Conservation (phyloP, 2,888 invertebrate genomes). For the Hyalella azteca region DNA sequence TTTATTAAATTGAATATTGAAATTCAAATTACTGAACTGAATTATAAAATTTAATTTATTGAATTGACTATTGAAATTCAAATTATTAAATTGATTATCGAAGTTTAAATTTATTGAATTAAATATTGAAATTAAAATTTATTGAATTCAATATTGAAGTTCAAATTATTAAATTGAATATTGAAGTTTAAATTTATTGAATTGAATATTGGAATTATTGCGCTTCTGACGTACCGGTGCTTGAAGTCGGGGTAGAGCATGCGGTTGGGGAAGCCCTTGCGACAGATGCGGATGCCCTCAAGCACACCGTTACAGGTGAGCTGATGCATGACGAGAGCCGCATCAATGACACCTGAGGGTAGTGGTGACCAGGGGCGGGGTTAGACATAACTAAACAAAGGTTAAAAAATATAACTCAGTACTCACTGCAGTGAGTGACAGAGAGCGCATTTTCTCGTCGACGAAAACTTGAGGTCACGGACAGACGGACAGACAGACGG, state of each 20-base stretch:
- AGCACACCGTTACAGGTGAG: conserved; percentile 69
- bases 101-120: background rate
- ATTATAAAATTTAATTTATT: too few species aligned
- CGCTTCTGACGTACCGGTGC: conserved; percentile 66
- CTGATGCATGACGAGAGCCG: conserved; percentile 69
- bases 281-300: conserved; percentile 69
- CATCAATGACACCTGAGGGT: conserved; percentile 66
- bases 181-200: too few species aligned
- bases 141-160: background rate
- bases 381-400: too few species aligned
- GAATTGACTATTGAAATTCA: too few species aligned
- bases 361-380: background rate
- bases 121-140: background rate
- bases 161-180: background rate
- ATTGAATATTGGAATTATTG: too few species aligned
- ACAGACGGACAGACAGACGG: too few species aligned
- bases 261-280: conserved; percentile 70
- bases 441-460: too few species aligned
- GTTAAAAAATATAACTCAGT: too few species aligned
- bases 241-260: conserved; percentile 70
- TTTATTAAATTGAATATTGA: background rate
- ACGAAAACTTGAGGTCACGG: too few species aligned
- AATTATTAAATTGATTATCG: too few species aligned
- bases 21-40: background rate
- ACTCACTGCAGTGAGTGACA: too few species aligned